Percentiles rank a stretch among this genome's conserved stretches.
Evolutionary conservation across 2,888 invertebrate species (phyloP).

Genomic region (Perdita meconis): DNA sequence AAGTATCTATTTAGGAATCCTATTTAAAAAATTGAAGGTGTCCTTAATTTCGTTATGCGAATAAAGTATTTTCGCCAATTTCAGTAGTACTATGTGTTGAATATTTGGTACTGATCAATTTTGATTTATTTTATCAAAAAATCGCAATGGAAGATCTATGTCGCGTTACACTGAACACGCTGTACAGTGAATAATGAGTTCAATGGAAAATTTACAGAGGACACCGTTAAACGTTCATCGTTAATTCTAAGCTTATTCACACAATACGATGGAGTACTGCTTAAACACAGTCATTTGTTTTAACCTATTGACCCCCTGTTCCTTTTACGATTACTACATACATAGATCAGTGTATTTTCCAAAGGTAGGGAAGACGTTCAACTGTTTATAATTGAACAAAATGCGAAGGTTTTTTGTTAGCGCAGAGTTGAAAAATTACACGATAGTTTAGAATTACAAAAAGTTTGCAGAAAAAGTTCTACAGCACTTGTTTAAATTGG

Average conservation of each 20-base stretch:
- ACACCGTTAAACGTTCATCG: conserved; percentile 24
- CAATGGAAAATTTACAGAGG: conserved; percentile 8
- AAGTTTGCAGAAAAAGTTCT: too few relatives aligned
- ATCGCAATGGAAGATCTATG: too few relatives aligned
- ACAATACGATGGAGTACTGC: conserved; percentile 4
- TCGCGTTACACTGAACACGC: too few relatives aligned
- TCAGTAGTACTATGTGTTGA: too few relatives aligned
- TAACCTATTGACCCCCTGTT: conserved; percentile 52
- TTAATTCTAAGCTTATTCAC: conserved; percentile 32
- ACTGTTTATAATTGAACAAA: conserved; percentile 13
- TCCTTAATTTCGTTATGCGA: too few relatives aligned
- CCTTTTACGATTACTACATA: conserved; percentile 53
- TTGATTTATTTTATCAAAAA: too few relatives aligned
- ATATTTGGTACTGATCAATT: too few relatives aligned
- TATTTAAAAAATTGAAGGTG: too few relatives aligned
- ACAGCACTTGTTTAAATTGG: too few relatives aligned
- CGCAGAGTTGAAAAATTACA: not conserved
- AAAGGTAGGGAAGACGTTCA: not conserved
- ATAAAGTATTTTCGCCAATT: too few relatives aligned
- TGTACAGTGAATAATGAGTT: not conserved
- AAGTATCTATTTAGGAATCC: too few relatives aligned
- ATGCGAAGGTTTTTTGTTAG: not conserved
- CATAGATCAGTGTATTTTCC: conserved; percentile 20
- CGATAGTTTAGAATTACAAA: too few relatives aligned
- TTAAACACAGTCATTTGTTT: conserved; percentile 30